Percentiles rank a stretch among this genome's conserved stretches.
Evolutionary conservation across 1,140 invertebrate genomes (phyloP).

Genomic region (Drosophila chauvacae): DNA sequence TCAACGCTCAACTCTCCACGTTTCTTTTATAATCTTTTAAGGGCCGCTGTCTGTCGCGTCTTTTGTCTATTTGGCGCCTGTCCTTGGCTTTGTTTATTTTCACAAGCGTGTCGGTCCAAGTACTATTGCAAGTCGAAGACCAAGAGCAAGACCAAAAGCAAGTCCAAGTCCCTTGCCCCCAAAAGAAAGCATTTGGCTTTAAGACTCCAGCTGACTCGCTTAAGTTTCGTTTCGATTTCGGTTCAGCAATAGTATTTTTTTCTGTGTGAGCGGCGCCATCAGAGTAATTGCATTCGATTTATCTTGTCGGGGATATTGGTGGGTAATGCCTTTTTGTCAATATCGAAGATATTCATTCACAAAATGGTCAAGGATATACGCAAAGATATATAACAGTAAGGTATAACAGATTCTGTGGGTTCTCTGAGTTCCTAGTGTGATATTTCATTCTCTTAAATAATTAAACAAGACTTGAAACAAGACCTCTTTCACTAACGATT

Average conservation of each 20-base stretch:
- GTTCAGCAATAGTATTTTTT: slow-evolving; percentile 30
- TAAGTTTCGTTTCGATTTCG: neutral
- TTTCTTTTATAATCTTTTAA: slow-evolving; percentile 76
- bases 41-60: slow-evolving; percentile 59
- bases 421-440: neutral
- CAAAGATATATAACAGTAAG: neutral
- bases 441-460: neutral
- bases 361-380: neutral
- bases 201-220: slow-evolving; percentile 24
- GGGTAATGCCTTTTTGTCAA: neutral
- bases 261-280: neutral
- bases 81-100: slow-evolving; percentile 59
- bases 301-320: neutral
- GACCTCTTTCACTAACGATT: neutral
- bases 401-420: neutral
- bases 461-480: neutral
- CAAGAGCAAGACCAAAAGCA: slow-evolving; percentile 2
- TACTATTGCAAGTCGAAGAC: neutral
- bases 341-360: neutral
- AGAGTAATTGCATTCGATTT: slow-evolving; percentile 43
- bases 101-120: slow-evolving; percentile 16
- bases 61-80: slow-evolving; percentile 70
- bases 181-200: slow-evolving; percentile 64
- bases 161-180: slow-evolving; percentile 39
- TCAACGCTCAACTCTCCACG: neutral